These are phyloP conservation scores for Helarctos malayanus DNA, from an alignment of 2,797 vertebrate species.

Conservation along the genomic window DNA sequence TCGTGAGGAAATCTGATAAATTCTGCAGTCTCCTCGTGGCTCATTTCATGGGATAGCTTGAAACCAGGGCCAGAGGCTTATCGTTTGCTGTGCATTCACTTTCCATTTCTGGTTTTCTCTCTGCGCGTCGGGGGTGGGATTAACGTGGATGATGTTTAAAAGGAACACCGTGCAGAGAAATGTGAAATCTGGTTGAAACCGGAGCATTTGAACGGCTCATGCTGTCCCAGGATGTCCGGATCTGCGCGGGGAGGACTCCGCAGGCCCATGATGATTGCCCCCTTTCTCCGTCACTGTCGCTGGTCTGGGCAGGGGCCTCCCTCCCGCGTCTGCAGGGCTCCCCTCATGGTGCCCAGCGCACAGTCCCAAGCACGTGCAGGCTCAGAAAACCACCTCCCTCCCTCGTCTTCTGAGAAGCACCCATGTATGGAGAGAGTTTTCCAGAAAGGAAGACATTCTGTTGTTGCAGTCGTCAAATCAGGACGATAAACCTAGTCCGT, in stretches of 20 bases:
- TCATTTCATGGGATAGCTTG: not conserved
- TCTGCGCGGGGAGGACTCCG: not conserved
- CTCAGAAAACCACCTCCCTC: fast-evolving
- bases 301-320: not conserved
- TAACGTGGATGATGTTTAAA: not conserved
- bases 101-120: not conserved
- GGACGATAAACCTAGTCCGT: not conserved
- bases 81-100: not conserved
- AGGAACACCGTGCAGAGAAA: not conserved
- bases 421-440: not conserved
- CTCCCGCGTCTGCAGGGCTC: not conserved
- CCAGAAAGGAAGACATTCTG: not conserved
- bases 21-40: not conserved
- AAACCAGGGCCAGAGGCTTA: not conserved
- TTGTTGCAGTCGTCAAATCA: not conserved
- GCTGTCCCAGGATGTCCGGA: not conserved
- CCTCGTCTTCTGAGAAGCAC: not conserved
- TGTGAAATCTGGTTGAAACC: not conserved
- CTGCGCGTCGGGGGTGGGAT: not conserved
- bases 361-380: not conserved
- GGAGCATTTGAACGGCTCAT: not conserved
- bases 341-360: not conserved
- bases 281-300: not conserved
- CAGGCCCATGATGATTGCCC: not conserved
- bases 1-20: fast-evolving